These are phyloP conservation scores for Bambusicola thoracicus DNA, from an alignment of 2,113 vertebrate genomes.

Conservation along the genomic window DNA sequence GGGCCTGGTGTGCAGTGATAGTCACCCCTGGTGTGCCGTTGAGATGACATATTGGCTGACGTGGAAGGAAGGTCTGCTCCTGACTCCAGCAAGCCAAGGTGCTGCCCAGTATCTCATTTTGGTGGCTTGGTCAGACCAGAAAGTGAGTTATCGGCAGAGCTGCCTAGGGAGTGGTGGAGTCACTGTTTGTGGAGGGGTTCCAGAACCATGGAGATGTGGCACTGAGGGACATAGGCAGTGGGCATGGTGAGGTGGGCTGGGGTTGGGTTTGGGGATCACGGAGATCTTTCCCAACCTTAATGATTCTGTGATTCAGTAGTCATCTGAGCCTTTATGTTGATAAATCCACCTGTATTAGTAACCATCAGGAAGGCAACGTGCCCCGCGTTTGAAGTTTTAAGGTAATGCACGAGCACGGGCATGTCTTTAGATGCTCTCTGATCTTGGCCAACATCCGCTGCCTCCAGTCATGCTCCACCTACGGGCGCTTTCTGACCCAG, in stretches of 20 bases:
- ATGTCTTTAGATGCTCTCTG: not conserved
- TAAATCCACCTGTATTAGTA: not conserved
- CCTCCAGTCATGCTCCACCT: not conserved
- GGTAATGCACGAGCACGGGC: not conserved
- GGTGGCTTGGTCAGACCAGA: not conserved
- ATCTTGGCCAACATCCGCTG: not conserved
- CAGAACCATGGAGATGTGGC: too few species aligned
- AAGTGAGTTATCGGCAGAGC: too few species aligned
- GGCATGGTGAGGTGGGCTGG: too few species aligned
- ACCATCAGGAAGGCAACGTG: not conserved
- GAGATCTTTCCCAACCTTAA: too few species aligned
- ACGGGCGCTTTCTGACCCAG: not conserved
- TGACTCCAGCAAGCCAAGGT: rapidly evolving
- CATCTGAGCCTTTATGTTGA: not conserved
- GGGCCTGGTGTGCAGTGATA: not conserved
- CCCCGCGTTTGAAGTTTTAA: not conserved
- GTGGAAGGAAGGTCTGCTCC: not conserved
- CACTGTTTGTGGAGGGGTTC: too few species aligned
- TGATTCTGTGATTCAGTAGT: too few species aligned
- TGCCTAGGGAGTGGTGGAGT: too few species aligned
- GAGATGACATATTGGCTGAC: not conserved
- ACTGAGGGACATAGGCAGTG: too few species aligned
- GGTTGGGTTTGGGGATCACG: too few species aligned
- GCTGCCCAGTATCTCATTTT: not conserved
- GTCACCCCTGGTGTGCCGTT: not conserved